Conservation (phyloP, 2,113 vertebrate species). For the Colius striatus region DNA sequence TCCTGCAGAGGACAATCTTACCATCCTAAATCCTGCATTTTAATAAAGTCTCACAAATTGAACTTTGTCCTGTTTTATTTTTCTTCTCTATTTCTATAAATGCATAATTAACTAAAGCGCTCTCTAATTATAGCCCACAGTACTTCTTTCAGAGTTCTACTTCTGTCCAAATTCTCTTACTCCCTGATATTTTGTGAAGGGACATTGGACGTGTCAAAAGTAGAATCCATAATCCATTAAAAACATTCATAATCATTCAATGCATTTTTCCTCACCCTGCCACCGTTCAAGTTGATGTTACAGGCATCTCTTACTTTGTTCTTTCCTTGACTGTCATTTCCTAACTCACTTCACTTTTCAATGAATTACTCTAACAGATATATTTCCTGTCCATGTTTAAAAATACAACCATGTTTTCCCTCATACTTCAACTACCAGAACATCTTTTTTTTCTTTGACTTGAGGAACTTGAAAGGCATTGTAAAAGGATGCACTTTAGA, state of each 20-base stretch:
- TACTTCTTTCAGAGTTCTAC: not conserved
- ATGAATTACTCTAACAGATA: not conserved
- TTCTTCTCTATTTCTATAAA: not conserved
- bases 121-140: not conserved
- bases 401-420: not conserved
- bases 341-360: not conserved
- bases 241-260: not conserved
- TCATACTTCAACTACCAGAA: not conserved
- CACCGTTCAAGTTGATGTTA: not conserved
- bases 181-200: not conserved
- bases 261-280: not conserved
- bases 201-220: not conserved
- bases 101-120: not conserved
- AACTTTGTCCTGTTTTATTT: not conserved
- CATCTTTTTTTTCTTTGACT: not conserved
- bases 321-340: not conserved
- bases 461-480: not conserved
- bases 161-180: not conserved
- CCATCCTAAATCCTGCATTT: not conserved
- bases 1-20: not conserved
- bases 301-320: not conserved
- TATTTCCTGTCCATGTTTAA: not conserved
- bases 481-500: not conserved
- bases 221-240: not conserved
- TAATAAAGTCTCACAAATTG: not conserved